Evolutionary conservation across 2,113 vertebrate species (phyloP), one percentile per base, ranked within the genome.

Genomic region (Phocoena sinus): DNA sequence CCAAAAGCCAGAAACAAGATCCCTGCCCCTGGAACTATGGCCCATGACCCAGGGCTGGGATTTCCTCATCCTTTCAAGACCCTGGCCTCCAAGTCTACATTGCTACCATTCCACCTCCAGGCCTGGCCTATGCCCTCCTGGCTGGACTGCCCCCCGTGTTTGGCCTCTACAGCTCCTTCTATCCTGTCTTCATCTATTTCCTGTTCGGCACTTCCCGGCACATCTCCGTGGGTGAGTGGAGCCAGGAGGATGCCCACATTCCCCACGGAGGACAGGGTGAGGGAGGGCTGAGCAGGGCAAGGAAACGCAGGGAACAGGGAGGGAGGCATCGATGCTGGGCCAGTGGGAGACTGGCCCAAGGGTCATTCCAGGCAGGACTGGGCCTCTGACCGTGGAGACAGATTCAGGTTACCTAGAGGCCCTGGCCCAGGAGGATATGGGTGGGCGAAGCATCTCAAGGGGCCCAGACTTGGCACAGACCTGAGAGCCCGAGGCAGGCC

Each of bases 201-300:
- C 98, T 99, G 96, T 99, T 99, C 0, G 99, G 99, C 20, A 99
- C 99, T 0, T 99, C 99, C 58, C 99, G 99, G 90, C 99, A 99
- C 98, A 99, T 99, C 98, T 99, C 99, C 0, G 97, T 99, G 97
- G 99, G 99, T 99, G 93, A 99, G 99, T 95, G 81, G 76, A 73
- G 23, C 85, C 88, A 82, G 79, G 28, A 83, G n/a, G 70, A 12
- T 56, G 28, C 31, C 71, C 36, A 6, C 3, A 4, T 65, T 56
- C 26, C 10, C 71, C n/a, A 1, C 18, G 65, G 74, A 77, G 80
- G 44, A n/a, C 6, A 77, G 67, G 20, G 17, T 41, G 38, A 81
- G 31, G 71, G 62, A 13, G 67, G 62, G 38, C 60, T 50, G 71
- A 76, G 38, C 36, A 58, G 60, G 20, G 23, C 65, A 50, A 38